Evolutionary conservation across 2,113 vertebrate species (phyloP), one percentile per base, ranked within the genome.

Genomic region (Athene noctua): DNA sequence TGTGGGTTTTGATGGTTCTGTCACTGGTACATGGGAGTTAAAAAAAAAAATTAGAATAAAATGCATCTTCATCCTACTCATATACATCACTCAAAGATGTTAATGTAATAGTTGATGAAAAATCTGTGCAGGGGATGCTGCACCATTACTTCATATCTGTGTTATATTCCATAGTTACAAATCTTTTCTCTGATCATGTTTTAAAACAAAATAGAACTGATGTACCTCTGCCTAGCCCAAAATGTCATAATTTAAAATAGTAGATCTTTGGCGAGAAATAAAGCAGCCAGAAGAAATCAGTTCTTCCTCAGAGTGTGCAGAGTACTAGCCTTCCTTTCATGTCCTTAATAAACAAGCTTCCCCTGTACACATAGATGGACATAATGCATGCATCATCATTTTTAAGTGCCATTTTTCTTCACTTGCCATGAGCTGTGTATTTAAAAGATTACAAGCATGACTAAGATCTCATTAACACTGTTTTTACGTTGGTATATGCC

Each of bases 21-120:
- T 92, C 65, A 86, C 29, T 74, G n/a, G 25, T 85, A 77, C 32
- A 57, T 58, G 15, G 42, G 8, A 54, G 30, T 19, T 19, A 19
- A 21, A 47, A 47, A 47, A 47, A 65, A 65, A 91, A 92, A 77
- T 77, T n/a, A 58, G 6, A 88, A 46, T 66, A 77, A 87, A 75
- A 75, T 68, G 47, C 79, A 32, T 72, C 25, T 94, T 84, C 80
- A 54, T 88, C 80, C 87, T 95, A 92, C 94, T 93, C 68, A 59
- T 88, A 63, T 19, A 26, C 11, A 75, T 84, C 65, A 78, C 16
- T 94, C 75, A 88, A 74, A 88, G 26, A 47, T 65, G 30, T 65
- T 91, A 93, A 93, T 66, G 34, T 79, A 77, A 54, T 49, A 26
- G 59, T 47, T 84, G 47, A 44, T 84, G 52, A 93, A 83, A 27